Evolutionary conservation across 2,888 invertebrate species (phyloP).

Genomic region (Odontocolon sp.): DNA sequence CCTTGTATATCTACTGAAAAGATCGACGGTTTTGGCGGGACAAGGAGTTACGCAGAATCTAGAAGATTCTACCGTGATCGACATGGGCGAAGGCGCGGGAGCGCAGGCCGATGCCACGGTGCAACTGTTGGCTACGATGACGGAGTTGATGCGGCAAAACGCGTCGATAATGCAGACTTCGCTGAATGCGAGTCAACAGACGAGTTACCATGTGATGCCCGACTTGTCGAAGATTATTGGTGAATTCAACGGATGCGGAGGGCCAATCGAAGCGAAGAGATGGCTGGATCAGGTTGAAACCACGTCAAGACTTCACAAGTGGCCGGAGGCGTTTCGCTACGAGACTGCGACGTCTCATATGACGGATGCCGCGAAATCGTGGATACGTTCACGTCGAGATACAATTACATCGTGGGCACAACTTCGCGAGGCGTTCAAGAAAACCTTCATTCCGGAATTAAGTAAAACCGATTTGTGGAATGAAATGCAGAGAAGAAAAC

Average conservation of each 20-base stretch:
- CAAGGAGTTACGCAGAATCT: too few species aligned
- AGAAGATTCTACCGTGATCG: too few species aligned
- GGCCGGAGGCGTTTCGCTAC: slow-evolving; percentile 50
- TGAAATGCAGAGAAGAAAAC: slow-evolving; percentile 46
- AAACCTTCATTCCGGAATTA: slow-evolving; percentile 34
- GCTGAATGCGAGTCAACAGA: slow-evolving; percentile 18
- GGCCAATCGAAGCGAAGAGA: slow-evolving; percentile 39
- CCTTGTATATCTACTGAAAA: too few species aligned
- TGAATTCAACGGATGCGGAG: slow-evolving; percentile 42
- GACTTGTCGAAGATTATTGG: slow-evolving; percentile 54
- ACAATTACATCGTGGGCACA: slow-evolving; percentile 39
- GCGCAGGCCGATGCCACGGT: too few species aligned
- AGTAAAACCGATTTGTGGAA: slow-evolving; percentile 47
- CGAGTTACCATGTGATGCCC: slow-evolving; percentile 53
- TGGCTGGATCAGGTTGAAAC: slow-evolving; percentile 57
- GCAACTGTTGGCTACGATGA: slow-evolving; percentile 21
- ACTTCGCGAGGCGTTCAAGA: slow-evolving; percentile 40
- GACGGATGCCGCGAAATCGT: slow-evolving; percentile 42
- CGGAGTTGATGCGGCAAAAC: slow-evolving; percentile 30
- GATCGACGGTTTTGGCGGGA: too few species aligned
- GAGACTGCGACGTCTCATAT: slow-evolving; percentile 47
- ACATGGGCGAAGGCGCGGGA: too few species aligned
- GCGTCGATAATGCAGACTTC: too few species aligned
- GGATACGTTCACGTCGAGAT: slow-evolving; percentile 34
- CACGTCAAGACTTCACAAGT: slow-evolving; percentile 42